Evolutionary conservation across 2,797 vertebrate species (phyloP).

Genomic region (Coranthus polyacanthus): DNA sequence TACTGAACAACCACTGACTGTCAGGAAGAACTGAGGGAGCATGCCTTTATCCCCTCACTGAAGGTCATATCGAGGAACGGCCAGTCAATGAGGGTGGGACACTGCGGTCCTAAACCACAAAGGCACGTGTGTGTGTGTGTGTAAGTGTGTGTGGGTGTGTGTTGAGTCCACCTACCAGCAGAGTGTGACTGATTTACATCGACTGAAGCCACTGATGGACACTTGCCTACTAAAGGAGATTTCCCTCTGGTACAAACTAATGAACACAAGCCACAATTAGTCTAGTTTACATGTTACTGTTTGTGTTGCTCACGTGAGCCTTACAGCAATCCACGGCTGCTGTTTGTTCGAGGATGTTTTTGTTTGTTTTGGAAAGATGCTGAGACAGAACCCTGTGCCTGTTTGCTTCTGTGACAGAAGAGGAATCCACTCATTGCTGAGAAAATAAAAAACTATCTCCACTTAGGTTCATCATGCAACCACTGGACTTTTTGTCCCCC

Average conservation of each 20-base stretch:
- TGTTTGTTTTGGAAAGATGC: not conserved
- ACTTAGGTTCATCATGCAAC: too few species aligned
- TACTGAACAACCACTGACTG: conserved; percentile 2
- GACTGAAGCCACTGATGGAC: conserved; percentile 31
- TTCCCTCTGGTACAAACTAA: conserved; percentile 2
- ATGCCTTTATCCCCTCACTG: conserved; percentile 17
- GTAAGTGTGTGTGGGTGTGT: conserved; percentile 9
- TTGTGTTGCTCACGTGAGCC: not conserved
- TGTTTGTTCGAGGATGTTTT: not conserved
- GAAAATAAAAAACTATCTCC: not conserved
- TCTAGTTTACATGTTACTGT: not conserved
- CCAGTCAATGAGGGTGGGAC: conserved; percentile 29
- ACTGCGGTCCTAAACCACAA: conserved; percentile 3
- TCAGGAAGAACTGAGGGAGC: not conserved
- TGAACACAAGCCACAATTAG: not conserved
- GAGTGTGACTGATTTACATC: conserved; percentile 2
- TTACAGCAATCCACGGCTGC: not conserved
- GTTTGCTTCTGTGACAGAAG: not conserved
- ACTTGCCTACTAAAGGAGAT: not conserved
- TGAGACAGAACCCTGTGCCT: not conserved
- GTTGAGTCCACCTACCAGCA: not conserved
- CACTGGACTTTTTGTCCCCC: too few species aligned
- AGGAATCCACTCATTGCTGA: not conserved
- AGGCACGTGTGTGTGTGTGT: conserved; percentile 1
- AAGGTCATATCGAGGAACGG: conserved; percentile 35